phyloP scores from a whole-genome alignment of 1,140 invertebrate species.

The Scaptomyza pallida region DNA sequence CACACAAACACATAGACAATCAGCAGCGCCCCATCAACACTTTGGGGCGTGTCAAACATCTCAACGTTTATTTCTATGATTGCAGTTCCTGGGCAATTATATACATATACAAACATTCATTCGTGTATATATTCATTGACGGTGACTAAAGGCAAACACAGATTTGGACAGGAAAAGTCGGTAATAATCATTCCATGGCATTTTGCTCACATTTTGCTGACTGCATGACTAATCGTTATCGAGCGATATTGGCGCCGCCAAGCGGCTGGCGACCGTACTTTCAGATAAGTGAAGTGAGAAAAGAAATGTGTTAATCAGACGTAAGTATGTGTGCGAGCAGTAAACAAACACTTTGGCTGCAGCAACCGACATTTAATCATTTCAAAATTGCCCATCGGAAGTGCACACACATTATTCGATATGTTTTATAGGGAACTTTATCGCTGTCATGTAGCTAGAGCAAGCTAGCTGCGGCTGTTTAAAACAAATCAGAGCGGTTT shows the following conservation, averaged over 20 bases:
- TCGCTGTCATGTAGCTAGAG: neutral
- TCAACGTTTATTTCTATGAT: constrained; percentile 16
- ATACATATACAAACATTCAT: neutral
- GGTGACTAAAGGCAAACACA: constrained; percentile 61
- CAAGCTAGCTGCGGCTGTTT: neutral
- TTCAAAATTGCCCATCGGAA: neutral
- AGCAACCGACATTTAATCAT: constrained; percentile 8
- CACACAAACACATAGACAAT: constrained; percentile 12
- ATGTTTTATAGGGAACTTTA: neutral
- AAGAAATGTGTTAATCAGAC: constrained; percentile 64
- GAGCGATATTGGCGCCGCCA: constrained; percentile 49
- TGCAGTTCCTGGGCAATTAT: constrained; percentile 33
- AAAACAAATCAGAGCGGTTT: constrained; percentile 4
- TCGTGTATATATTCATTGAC: neutral
- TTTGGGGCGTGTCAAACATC: constrained; percentile 23
- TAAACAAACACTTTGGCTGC: constrained; percentile 8
- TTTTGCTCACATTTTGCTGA: constrained; percentile 18
- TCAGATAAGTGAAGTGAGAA: constrained; percentile 40
- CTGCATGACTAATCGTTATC: constrained; percentile 67
- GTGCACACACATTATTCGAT: neutral
- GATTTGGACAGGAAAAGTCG: constrained; percentile 19
- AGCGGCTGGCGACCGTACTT: constrained; percentile 53
- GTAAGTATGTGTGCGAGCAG: constrained; percentile 20
- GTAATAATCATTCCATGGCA: constrained; percentile 28
- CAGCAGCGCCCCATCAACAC: constrained; percentile 9